Evolutionary conservation across 2,113 vertebrate species (phyloP), one percentile per base, ranked within the genome.

Genomic region (Rhinopomastus cyanomelas): DNA sequence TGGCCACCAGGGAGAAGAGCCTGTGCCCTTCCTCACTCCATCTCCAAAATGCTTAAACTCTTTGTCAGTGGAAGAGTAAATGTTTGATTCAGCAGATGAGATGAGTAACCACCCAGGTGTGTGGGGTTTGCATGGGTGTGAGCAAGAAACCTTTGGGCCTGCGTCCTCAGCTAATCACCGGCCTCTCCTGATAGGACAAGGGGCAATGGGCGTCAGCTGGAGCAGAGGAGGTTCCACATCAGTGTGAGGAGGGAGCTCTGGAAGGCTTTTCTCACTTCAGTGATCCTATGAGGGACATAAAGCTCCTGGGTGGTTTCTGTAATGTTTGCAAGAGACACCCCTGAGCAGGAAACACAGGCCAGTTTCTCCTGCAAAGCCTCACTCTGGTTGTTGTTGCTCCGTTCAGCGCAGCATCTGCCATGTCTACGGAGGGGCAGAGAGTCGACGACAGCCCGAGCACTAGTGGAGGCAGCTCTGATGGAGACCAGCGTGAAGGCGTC

Each of bases 391-490:
- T 89, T 85, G 72, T 83, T 36, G 16, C 34, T 92, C 73, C 37
- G 62, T 96, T 84, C 88, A 81, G 95, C 94, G 61, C 84, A 97
- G 96, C 97, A 97, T 97, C 97, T 98, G 99, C 98, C 97, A 99
- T 99, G 99, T 99, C 99, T 97, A 98, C 98, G 57, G 99, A 99
- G 97, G 98, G 98, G 95, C 99, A 99, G 96, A 98, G 99, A 98
- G 98, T 98, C 89, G 99, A 99, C 92, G 98, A 99, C 95, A 99
- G 99, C 95, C 99, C 99, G 90, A 99, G 99, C 97, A 99, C 99
- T 81, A 99, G 99, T 81, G 99, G 99, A 96, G 99, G 99, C 56
- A 99, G 99, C 97, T 99, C 99, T 11, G 99, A 99, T 95, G 98
- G 99, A 84, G 99, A 99, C 94, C 99, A 99, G 32, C 98, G 99